Evolutionary conservation across 2,888 invertebrate genomes (phyloP).

Genomic region (Epistrophe grossulariae): DNA sequence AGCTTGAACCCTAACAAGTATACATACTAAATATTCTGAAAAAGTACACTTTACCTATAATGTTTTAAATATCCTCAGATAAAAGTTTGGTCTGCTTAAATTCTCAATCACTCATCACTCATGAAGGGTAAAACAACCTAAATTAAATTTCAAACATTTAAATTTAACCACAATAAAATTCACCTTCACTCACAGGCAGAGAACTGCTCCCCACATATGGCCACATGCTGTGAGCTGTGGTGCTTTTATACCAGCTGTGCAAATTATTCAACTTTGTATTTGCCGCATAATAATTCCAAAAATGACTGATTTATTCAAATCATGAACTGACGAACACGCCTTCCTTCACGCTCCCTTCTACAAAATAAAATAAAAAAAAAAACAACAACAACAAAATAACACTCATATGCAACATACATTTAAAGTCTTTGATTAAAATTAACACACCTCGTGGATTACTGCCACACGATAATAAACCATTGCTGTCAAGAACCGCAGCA

Average conservation of each 20-base stretch:
- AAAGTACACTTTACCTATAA: too few relatives aligned
- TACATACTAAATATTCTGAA: too few relatives aligned
- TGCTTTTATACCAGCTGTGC: constrained; percentile 30
- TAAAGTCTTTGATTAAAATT: constrained; percentile 65
- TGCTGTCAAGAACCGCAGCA: constrained; percentile 58
- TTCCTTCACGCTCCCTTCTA: constrained; percentile 1
- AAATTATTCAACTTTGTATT: constrained; percentile 44
- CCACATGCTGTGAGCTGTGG: constrained; percentile 12
- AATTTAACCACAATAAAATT: constrained; percentile 14
- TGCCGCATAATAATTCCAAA: constrained; percentile 27
- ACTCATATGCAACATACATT: constrained; percentile 39
- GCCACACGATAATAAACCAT: constrained; percentile 50
- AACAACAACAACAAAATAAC: constrained; percentile 1
- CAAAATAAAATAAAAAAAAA: constrained; percentile 15
- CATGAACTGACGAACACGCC: constrained; percentile 53
- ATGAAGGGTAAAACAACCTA: too few relatives aligned
- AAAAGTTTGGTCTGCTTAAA: too few relatives aligned
- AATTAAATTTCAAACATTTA: background rate
- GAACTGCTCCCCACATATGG: background rate
- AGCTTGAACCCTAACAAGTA: too few relatives aligned
- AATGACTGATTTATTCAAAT: constrained; percentile 67
- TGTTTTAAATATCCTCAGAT: too few relatives aligned
- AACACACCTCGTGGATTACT: constrained; percentile 63
- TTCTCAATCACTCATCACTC: too few relatives aligned
- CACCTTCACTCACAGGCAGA: background rate